Base-by-base conservation (phyloP, 23 tunicate genomes). In the Phallusia fumigata region DNA sequence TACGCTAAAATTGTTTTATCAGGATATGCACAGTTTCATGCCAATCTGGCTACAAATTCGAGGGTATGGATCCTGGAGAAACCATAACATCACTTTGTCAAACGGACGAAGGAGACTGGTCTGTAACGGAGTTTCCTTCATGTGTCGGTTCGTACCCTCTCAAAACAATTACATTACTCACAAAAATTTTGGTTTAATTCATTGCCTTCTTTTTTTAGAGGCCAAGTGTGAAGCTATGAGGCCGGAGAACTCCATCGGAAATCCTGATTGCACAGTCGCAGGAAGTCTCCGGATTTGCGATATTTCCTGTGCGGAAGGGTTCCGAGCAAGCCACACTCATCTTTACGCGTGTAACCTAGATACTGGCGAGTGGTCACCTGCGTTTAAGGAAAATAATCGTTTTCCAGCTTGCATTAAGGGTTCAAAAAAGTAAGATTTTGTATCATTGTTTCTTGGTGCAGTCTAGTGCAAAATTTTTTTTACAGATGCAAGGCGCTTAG, bases 311-410 rank as follows among this genome's bases (percentile, higher is more conserved):
- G 32, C 40, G 31, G 81, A 89, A 18, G 92, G 87, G 18, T 95
- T 31, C 95, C 80, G 89, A 31, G 79, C 82, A 33, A 82, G 89
- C 50, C 80, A 81, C 53, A 77, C 96, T 33, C 86, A 80, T 50
- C 49, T 95, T 52, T 95, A 84, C 74, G 95, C 86, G 30, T 95
- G 99, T 76, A 84, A 88, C 75, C 8, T 65, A 86, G 92, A 84
- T 18, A 86, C 99, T 22, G 99, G 99, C 18, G 78, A 64, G 21
- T 95, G 99, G 99, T 53, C 72, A 24, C 99, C 99, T 65, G 73
- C 85, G 65, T 80, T 95, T 18, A 82, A 84, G 30, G 90, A 90
- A 64, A 81, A 79, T 15, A 86, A 87, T 80, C 81, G 77, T 19
- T 87, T 92, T 80, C 97, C 97, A 8, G 75, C 82, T 36, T 92